phyloP scores from a whole-genome alignment of 2,113 vertebrate species.

The Macaca fascicularis region DNA sequence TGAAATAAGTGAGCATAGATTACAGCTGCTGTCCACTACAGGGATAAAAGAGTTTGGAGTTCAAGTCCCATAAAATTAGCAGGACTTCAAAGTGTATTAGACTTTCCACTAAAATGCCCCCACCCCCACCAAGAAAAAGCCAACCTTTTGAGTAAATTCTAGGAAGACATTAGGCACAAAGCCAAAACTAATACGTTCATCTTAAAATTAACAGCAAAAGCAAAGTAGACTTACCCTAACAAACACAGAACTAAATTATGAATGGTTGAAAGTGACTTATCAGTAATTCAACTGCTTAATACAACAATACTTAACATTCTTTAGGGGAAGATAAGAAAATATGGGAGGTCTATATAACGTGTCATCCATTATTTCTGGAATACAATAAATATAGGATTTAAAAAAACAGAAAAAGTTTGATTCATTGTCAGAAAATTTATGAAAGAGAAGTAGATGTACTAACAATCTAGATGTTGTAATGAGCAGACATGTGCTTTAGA shows the following conservation, averaged over 20 bases:
- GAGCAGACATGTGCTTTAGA: neutral
- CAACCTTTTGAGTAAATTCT: neutral
- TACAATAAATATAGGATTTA: neutral
- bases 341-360: neutral
- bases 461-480: neutral
- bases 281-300: neutral
- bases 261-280: neutral
- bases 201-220: neutral
- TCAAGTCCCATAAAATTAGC: neutral
- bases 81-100: neutral
- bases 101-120: neutral
- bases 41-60: neutral
- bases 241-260: neutral
- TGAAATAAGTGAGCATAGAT: neutral
- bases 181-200: neutral
- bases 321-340: neutral
- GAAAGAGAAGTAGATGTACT: neutral
- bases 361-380: neutral
- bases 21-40: neutral
- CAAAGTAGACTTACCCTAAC: neutral
- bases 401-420: neutral
- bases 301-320: neutral
- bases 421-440: neutral
- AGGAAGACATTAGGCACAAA: neutral
- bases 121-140: neutral